Evolutionary conservation across 2,797 vertebrate genomes (phyloP).

Genomic region (Syncerus caffer): DNA sequence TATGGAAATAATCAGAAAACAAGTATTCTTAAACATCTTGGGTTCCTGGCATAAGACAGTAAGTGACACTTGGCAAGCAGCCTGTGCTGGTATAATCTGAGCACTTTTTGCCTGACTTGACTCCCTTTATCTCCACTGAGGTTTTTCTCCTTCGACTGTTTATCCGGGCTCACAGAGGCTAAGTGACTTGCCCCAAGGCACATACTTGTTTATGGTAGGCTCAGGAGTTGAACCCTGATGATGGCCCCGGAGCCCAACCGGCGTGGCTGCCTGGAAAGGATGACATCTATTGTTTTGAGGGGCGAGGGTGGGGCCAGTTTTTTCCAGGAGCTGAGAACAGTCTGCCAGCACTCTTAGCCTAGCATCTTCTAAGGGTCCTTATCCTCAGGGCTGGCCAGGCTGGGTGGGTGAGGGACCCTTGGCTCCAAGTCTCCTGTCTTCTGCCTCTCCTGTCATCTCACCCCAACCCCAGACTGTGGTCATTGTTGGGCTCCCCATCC

Average conservation of each 20-base stretch:
- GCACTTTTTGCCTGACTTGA: not conserved
- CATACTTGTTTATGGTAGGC: not conserved
- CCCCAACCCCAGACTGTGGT: not conserved
- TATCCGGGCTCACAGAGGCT: not conserved
- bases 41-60: rapidly evolving
- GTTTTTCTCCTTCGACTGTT: not conserved
- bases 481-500: not conserved
- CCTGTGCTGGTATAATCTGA: rapidly evolving
- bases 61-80: not conserved
- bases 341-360: not conserved
- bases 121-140: not conserved
- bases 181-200: not conserved
- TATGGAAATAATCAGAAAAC: not conserved
- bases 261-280: not conserved
- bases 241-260: not conserved
- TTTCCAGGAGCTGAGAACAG: not conserved
- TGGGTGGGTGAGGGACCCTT: rapidly evolving
- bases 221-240: not conserved
- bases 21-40: not conserved
- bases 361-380: not conserved
- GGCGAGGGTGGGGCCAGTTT: not conserved
- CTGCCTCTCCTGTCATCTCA: not conserved
- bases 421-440: not conserved
- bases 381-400: rapidly evolving
- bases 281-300: not conserved